Conservation (phyloP, 2,888 invertebrate species). For the Pristionchus japonicus region DNA sequence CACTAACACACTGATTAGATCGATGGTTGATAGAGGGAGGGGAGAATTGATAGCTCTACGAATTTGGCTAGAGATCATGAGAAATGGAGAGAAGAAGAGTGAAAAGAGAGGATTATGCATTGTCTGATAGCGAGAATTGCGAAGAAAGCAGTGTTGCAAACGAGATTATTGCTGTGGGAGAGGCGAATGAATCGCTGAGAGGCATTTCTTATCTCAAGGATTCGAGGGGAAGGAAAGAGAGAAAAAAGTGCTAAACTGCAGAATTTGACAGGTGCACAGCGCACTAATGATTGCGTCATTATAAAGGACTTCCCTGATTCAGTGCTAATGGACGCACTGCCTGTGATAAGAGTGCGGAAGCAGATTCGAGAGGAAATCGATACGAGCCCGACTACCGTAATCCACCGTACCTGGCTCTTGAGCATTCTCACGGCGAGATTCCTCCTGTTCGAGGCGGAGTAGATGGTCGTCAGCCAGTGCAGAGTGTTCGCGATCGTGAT, state of each 20-base stretch:
- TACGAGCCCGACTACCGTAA: not conserved
- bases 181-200: not conserved
- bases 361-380: too few relatives aligned
- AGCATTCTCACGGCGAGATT: slow-evolving; percentile 43
- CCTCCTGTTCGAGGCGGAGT: not conserved
- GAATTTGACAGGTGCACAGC: not conserved
- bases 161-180: not conserved
- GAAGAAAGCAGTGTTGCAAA: not conserved
- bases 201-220: not conserved
- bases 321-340: not conserved
- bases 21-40: too few relatives aligned
- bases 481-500: slow-evolving; percentile 31
- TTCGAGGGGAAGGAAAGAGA: too few relatives aligned
- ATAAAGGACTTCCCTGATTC: not conserved
- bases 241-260: not conserved
- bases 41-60: too few relatives aligned
- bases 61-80: too few relatives aligned
- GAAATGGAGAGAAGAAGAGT: too few relatives aligned
- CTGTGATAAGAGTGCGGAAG: too few relatives aligned
- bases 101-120: not conserved
- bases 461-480: slow-evolving; percentile 30
- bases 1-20: too few relatives aligned
- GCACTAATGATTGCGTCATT: not conserved
- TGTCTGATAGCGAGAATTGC: not conserved
- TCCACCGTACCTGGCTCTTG: slow-evolving; percentile 12